A percentile compares a stretch with the other conserved stretches of the same genome.
Evolutionary conservation across 2,113 vertebrate genomes (phyloP).

Genomic region (Paralichthys olivaceus): DNA sequence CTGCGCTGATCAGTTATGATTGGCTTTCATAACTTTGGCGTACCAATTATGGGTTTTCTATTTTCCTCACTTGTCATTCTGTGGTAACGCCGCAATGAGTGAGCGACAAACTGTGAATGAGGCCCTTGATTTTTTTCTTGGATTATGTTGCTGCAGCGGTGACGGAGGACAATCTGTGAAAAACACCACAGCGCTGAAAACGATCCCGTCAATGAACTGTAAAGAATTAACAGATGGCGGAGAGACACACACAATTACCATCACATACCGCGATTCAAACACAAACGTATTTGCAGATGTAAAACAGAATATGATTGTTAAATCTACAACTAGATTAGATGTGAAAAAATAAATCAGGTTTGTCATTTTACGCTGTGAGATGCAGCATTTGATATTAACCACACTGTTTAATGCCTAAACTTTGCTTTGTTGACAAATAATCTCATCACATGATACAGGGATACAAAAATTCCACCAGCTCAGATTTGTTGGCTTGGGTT

Average conservation of each 20-base stretch:
- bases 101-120: conserved; percentile 56
- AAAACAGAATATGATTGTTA: neutral
- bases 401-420: conserved; percentile 13
- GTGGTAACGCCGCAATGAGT: conserved; percentile 51
- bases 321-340: neutral
- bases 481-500: neutral
- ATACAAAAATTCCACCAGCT: conserved; percentile 9
- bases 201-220: neutral
- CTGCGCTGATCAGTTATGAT: conserved; percentile 42
- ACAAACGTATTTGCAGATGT: conserved; percentile 9
- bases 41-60: conserved; percentile 29
- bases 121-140: conserved; percentile 47
- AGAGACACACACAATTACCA: neutral
- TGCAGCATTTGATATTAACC: neutral
- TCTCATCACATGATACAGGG: neutral
- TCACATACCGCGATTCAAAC: neutral
- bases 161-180: neutral
- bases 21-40: conserved; percentile 37
- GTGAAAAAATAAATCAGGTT: neutral
- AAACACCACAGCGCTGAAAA: conserved; percentile 20
- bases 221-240: neutral
- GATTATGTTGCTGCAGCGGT: neutral
- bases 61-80: conserved; percentile 53
- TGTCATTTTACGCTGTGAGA: neutral
- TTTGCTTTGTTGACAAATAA: conserved; percentile 29